These are phyloP conservation scores for Tiaroga cobitis DNA, from an alignment of 2,797 vertebrate genomes.

Conservation along the genomic window DNA sequence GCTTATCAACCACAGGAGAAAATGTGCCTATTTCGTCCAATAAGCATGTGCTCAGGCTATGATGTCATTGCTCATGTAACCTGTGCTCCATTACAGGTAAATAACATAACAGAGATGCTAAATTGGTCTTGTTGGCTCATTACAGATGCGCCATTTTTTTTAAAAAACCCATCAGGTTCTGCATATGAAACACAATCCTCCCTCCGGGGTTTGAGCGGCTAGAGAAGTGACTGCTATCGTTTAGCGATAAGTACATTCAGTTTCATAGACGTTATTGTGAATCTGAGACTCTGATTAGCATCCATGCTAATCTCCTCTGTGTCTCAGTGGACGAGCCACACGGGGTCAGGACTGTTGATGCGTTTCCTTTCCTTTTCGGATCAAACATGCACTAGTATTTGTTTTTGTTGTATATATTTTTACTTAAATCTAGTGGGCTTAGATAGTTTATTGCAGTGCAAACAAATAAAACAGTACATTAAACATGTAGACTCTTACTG, in stretches of 20 bases:
- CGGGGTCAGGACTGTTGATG: slow-evolving; percentile 32
- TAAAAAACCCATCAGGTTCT: background rate
- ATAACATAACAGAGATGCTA: slow-evolving; percentile 35
- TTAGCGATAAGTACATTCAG: slow-evolving; percentile 26
- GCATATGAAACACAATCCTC: slow-evolving; percentile 35
- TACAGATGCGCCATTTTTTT: slow-evolving; percentile 15
- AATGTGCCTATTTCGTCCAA: background rate
- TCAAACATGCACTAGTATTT: background rate
- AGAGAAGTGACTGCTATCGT: slow-evolving; percentile 8
- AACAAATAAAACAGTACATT: slow-evolving; percentile 38
- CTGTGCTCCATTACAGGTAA: slow-evolving; percentile 40
- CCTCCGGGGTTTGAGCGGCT: background rate
- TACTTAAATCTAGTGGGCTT: slow-evolving; percentile 13
- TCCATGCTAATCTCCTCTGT: slow-evolving; percentile 32
- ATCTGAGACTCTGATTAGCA: slow-evolving; percentile 43
- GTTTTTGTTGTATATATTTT: slow-evolving; percentile 6
- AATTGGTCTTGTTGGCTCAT: slow-evolving; percentile 8
- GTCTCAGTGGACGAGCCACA: slow-evolving; percentile 34
- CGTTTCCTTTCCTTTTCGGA: background rate
- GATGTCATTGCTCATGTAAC: slow-evolving; percentile 9
- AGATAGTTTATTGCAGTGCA: slow-evolving; percentile 1
- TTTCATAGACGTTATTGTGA: slow-evolving; percentile 46
- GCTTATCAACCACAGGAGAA: background rate
- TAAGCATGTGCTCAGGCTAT: background rate
- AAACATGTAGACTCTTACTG: slow-evolving; percentile 29